phyloP scores from a whole-genome alignment of 2,113 vertebrate genomes.

The Xyliphius kryptos region DNA sequence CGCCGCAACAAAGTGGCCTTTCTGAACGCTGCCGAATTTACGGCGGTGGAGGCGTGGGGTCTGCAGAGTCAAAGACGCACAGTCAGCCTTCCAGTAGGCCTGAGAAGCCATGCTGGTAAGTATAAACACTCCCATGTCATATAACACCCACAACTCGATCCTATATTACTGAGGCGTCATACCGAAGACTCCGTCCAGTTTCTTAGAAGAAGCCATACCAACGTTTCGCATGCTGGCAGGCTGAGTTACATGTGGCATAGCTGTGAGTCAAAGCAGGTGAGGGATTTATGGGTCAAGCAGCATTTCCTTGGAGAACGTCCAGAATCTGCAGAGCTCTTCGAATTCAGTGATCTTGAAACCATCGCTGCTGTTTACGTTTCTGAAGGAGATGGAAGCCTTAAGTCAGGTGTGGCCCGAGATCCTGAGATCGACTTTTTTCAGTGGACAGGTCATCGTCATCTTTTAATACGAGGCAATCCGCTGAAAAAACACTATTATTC shows the following conservation, averaged over 20 bases:
- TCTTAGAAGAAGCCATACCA: conserved; percentile 4
- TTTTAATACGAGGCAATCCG: no score
- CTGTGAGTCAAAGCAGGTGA: not conserved
- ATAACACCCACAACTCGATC: conserved; percentile 10
- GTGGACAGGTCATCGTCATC: no score
- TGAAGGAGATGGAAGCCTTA: no score
- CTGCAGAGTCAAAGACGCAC: conserved; percentile 25
- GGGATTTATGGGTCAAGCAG: conserved; percentile 5
- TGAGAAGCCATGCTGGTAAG: conserved; percentile 16
- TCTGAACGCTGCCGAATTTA: conserved; percentile 40
- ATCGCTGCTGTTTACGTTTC: no score
- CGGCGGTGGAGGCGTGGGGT: conserved; percentile 34
- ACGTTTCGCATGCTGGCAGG: conserved; percentile 8
- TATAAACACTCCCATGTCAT: conserved; percentile 22
- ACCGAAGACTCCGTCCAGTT: conserved; percentile 18
- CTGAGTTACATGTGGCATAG: not conserved
- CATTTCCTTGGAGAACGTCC: not conserved
- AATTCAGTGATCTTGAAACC: no score
- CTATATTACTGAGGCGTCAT: conserved; percentile 27
- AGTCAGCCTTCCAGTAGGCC: conserved; percentile 20
- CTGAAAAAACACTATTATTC: no score
- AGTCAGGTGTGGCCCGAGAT: no score
- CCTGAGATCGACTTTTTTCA: no score
- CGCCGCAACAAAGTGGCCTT: conserved; percentile 32
- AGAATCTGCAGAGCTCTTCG: not conserved